phyloP scores from a whole-genome alignment of 2,113 vertebrate genomes.

The Raphicerus campestris region DNA sequence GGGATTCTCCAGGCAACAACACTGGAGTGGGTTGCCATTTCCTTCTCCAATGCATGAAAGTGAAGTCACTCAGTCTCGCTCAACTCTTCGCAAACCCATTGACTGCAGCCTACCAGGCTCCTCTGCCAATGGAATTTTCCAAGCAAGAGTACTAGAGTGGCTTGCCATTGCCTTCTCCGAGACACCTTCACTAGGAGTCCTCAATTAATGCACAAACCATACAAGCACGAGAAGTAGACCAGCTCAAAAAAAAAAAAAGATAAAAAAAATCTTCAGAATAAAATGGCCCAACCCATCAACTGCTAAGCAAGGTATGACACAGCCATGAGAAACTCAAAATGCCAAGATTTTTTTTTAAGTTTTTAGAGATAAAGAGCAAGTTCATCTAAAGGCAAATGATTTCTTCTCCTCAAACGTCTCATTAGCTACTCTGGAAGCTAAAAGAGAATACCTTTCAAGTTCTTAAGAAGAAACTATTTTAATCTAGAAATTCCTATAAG shows the following conservation, averaged over 20 bases:
- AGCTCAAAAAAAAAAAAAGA: neutral
- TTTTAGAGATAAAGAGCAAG: neutral
- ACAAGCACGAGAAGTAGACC: neutral
- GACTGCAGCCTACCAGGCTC: too few relatives aligned
- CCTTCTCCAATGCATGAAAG: too few relatives aligned
- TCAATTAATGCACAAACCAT: neutral
- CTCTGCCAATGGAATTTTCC: too few relatives aligned
- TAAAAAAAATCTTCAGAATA: neutral
- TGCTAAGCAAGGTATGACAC: neutral
- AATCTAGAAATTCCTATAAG: neutral
- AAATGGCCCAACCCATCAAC: neutral
- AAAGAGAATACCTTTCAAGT: neutral
- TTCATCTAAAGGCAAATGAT: neutral
- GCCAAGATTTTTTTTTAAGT: neutral
- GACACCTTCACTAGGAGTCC: neutral
- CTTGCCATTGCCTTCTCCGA: neutral
- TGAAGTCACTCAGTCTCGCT: too few relatives aligned
- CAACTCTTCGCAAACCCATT: accelerated
- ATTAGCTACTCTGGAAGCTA: neutral
- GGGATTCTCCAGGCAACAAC: too few relatives aligned
- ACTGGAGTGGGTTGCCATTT: too few relatives aligned
- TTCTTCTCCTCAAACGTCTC: neutral
- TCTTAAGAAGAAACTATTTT: neutral
- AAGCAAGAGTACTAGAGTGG: too few relatives aligned
- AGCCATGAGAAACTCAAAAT: neutral